Evolutionary conservation across 2,113 vertebrate genomes (phyloP).

Genomic region (Nerophis ophidion): DNA sequence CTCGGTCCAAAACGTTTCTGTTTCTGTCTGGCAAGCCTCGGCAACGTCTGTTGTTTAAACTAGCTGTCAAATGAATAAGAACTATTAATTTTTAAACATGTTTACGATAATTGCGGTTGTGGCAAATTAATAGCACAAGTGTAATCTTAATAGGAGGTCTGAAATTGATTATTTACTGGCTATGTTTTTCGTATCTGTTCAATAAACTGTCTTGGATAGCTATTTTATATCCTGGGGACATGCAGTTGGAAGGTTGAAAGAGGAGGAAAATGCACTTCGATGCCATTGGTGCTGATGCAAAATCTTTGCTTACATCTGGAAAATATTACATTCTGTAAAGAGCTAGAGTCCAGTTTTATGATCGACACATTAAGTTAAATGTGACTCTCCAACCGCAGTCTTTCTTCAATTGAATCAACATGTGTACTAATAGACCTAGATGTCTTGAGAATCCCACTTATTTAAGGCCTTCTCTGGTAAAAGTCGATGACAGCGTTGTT

Average conservation of each 20-base stretch:
- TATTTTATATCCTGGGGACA: constrained; percentile 1
- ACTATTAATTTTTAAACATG: constrained; percentile 14
- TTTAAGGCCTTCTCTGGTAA: constrained; percentile 30
- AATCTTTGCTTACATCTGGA: constrained; percentile 20
- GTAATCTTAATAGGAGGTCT: not conserved
- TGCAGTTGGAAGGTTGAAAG: not conserved
- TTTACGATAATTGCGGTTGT: not conserved
- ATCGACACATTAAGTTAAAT: constrained; percentile 8
- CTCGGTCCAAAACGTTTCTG: constrained; percentile 6
- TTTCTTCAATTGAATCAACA: not conserved
- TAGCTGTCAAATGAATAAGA: constrained; percentile 9
- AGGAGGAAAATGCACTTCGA: constrained; percentile 12
- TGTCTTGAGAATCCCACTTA: constrained; percentile 1
- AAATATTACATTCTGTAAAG: constrained; percentile 13
- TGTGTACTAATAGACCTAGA: not conserved
- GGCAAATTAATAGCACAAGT: constrained; percentile 17
- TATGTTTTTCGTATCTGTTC: constrained; percentile 13
- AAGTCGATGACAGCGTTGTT: constrained; percentile 57
- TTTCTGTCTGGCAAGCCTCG: constrained; percentile 7
- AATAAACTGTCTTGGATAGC: constrained; percentile 10
- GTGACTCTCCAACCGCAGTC: not conserved
- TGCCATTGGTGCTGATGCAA: constrained; percentile 9
- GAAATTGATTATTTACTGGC: constrained; percentile 8
- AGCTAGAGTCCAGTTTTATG: constrained; percentile 6
- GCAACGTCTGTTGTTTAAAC: constrained; percentile 12